Conservation (phyloP, 2,888 invertebrate species). For the Diloba caeruleocephala region DNA sequence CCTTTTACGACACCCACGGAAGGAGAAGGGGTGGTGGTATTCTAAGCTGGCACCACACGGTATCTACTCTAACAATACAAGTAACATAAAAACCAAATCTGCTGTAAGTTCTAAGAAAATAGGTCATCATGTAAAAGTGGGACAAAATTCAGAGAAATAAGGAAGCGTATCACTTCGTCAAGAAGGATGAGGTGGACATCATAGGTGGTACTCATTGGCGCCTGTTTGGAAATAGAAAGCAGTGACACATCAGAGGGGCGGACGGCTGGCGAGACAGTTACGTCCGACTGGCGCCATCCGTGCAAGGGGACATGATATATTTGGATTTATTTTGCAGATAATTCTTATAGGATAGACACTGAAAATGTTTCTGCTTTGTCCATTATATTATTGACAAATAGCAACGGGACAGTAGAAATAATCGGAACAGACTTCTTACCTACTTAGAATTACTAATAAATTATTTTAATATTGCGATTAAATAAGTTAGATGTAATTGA, state of each 20-base stretch:
- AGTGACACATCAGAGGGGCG: slow-evolving; percentile 75
- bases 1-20: too few relatives aligned
- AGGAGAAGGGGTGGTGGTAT: too few relatives aligned
- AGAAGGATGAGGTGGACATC: slow-evolving; percentile 60
- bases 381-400: slow-evolving; percentile 21
- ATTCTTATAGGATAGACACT: slow-evolving; percentile 28
- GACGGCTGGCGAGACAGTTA: slow-evolving; percentile 63
- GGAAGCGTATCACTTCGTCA: slow-evolving; percentile 34
- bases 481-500: neutral
- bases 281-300: slow-evolving; percentile 59
- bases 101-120: neutral
- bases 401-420: neutral
- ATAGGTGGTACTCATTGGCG: slow-evolving; percentile 71
- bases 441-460: too few relatives aligned
- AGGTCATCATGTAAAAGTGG: neutral
- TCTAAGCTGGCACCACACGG: too few relatives aligned
- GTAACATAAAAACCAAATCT: too few relatives aligned
- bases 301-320: slow-evolving; percentile 53
- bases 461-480: too few relatives aligned
- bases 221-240: slow-evolving; percentile 81
- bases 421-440: too few relatives aligned
- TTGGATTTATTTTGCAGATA: slow-evolving; percentile 49
- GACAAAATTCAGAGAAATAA: slow-evolving; percentile 24
- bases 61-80: too few relatives aligned
- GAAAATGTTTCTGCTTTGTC: slow-evolving; percentile 16